Percentiles rank a stretch among this genome's conserved stretches.
These are phyloP conservation scores for Melanotus villosus DNA, from an alignment of 2,888 invertebrate species.

Conservation along the genomic window DNA sequence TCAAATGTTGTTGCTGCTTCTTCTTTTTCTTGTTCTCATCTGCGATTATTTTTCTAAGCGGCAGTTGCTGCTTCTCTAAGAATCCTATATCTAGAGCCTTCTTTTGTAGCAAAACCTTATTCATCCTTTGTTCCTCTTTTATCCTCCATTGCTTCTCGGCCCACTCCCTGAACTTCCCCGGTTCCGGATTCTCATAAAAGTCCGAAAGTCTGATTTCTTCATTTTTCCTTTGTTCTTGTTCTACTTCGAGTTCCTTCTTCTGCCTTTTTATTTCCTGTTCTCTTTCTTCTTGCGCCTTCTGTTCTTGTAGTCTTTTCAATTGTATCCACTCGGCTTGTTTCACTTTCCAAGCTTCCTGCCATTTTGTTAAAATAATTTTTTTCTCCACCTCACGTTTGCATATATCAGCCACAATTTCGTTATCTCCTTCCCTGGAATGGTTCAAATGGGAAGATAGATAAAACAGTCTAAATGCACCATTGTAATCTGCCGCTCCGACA, in stretches of 20 bases:
- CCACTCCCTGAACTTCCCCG: constrained; percentile 65
- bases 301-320: background rate
- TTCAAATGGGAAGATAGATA: constrained; percentile 65
- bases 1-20: constrained; percentile 73
- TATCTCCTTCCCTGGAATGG: constrained; percentile 52
- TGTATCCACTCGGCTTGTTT: background rate
- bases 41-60: constrained; percentile 73
- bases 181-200: constrained; percentile 34
- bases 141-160: constrained; percentile 70
- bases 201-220: constrained; percentile 42
- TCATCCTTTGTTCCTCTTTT: constrained; percentile 77
- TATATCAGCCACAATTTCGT: constrained; percentile 64
- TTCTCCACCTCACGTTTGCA: constrained; percentile 71
- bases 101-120: constrained; percentile 75
- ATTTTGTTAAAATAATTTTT: constrained; percentile 70
- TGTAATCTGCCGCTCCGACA: constrained; percentile 78
- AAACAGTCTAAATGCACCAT: constrained; percentile 78
- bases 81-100: constrained; percentile 75
- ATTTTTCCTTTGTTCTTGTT: constrained; percentile 40
- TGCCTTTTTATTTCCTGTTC: constrained; percentile 66
- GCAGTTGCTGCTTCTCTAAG: constrained; percentile 74
- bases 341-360: constrained; percentile 74
- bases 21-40: constrained; percentile 73
- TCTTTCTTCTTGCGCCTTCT: background rate
- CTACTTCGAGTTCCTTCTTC: constrained; percentile 68